Conservation (phyloP, 2,797 vertebrate species). For the Chaenodraco wilsoni region DNA sequence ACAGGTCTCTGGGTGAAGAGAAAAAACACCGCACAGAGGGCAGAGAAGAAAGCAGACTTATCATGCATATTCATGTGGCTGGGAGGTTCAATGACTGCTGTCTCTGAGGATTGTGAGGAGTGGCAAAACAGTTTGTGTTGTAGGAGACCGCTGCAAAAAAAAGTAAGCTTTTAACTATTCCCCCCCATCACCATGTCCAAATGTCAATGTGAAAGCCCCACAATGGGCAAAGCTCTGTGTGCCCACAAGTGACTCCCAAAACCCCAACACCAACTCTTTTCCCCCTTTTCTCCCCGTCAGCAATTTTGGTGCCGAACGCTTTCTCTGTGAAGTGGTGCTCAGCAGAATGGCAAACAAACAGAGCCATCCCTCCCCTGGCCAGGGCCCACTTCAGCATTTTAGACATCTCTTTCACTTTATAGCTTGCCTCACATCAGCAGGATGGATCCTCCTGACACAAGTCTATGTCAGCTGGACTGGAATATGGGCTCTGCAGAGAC, state of each 20-base stretch:
- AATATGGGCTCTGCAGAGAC: conserved; percentile 66
- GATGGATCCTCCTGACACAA: conserved; percentile 81
- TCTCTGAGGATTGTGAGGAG: conserved; percentile 61
- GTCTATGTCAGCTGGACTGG: conserved; percentile 78
- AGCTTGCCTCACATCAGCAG: conserved; percentile 81
- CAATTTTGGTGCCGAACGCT: conserved; percentile 70
- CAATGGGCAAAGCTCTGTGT: conserved; percentile 61
- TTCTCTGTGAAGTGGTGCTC: conserved; percentile 74
- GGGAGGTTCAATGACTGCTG: conserved; percentile 68
- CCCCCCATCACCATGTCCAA: conserved; percentile 62
- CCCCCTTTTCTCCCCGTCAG: conserved; percentile 64
- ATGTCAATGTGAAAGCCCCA: conserved; percentile 72
- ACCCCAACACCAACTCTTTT: conserved; percentile 50
- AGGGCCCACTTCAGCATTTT: conserved; percentile 79
- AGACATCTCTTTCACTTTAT: conserved; percentile 78
- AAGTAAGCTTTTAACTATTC: conserved; percentile 55
- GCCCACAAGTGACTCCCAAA: conserved; percentile 69
- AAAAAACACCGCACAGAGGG: conserved; percentile 72
- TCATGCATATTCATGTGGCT: conserved; percentile 77
- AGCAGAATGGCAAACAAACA: conserved; percentile 81
- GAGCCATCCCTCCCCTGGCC: conserved; percentile 68
- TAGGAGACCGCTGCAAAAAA: conserved; percentile 50
- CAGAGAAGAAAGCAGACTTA: conserved; percentile 73
- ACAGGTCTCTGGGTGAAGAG: conserved; percentile 73
- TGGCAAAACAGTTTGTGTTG: conserved; percentile 65